phyloP scores from a whole-genome alignment of 2,888 invertebrate species.

The Papilio gigon region DNA sequence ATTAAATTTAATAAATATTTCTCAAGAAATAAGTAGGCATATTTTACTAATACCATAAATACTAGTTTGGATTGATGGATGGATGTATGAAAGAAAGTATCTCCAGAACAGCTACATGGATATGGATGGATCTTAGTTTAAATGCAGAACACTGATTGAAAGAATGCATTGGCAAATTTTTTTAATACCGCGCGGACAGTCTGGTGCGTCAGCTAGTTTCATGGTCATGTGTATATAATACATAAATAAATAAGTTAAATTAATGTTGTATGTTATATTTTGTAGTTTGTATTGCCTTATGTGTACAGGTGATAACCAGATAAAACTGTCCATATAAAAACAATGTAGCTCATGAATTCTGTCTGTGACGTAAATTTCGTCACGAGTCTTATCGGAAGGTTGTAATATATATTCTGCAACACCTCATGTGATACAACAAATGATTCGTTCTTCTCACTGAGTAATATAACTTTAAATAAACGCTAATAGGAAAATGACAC shows the following conservation, averaged over 20 bases:
- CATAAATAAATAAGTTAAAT: slow-evolving; percentile 14
- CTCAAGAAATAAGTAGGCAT: background rate
- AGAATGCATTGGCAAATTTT: too few species aligned
- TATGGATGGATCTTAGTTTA: too few species aligned
- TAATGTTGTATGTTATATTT: background rate
- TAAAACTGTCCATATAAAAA: slow-evolving; percentile 15
- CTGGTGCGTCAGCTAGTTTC: slow-evolving; percentile 12
- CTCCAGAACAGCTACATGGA: too few species aligned
- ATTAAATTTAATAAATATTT: background rate
- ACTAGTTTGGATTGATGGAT: too few species aligned
- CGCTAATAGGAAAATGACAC: slow-evolving; percentile 16
- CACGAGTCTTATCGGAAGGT: slow-evolving; percentile 48
- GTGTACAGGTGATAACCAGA: slow-evolving; percentile 26
- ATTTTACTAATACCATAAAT: too few species aligned
- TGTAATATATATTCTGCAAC: slow-evolving; percentile 37
- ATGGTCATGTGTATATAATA: slow-evolving; percentile 25
- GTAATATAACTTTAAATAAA: slow-evolving; percentile 10
- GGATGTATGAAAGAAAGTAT: too few species aligned
- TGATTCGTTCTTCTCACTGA: background rate
- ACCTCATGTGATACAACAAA: slow-evolving; percentile 4
- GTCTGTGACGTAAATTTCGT: slow-evolving; percentile 58
- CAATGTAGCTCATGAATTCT: slow-evolving; percentile 21
- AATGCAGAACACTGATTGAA: too few species aligned
- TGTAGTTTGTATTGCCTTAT: slow-evolving; percentile 6
- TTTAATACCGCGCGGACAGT: too few species aligned